These are phyloP conservation scores for Hylomyscus alleni DNA, from an alignment of 2,797 vertebrate genomes.

Conservation along the genomic window DNA sequence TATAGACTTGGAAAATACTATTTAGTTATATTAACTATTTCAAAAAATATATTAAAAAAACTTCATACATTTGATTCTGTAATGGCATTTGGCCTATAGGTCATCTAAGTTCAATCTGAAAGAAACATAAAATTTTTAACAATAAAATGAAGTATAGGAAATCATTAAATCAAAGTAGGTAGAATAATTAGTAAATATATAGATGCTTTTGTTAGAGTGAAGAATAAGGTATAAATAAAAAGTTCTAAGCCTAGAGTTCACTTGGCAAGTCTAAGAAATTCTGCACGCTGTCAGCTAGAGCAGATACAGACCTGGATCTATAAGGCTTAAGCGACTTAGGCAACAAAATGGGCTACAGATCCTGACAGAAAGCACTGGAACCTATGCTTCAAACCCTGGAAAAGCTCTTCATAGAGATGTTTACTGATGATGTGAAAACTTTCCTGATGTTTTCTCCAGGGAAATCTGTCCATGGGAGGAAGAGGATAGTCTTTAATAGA, in stretches of 20 bases:
- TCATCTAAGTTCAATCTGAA: neutral
- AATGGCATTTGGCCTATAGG: neutral
- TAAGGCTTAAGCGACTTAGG: neutral
- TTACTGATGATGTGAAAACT: neutral
- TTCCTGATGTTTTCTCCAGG: neutral
- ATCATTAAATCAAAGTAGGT: neutral
- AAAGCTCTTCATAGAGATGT: neutral
- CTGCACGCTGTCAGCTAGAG: accelerated
- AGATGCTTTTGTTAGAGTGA: neutral
- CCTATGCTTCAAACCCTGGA: accelerated
- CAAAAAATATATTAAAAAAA: neutral
- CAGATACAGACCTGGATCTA: neutral
- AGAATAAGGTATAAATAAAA: neutral
- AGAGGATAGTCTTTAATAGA: neutral
- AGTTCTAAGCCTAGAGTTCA: neutral
- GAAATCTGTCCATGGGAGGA: neutral
- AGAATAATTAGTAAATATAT: neutral
- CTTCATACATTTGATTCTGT: slow-evolving; percentile 28
- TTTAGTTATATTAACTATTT: neutral
- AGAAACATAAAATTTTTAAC: neutral
- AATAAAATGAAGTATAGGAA: neutral
- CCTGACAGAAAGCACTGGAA: neutral
- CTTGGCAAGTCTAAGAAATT: neutral
- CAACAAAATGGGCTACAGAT: neutral
- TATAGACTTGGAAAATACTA: neutral